A percentile compares a stretch with the other conserved stretches of the same genome.
Conservation (phyloP, 2,888 invertebrate genomes). For the Sceliomorpha sp. region DNA sequence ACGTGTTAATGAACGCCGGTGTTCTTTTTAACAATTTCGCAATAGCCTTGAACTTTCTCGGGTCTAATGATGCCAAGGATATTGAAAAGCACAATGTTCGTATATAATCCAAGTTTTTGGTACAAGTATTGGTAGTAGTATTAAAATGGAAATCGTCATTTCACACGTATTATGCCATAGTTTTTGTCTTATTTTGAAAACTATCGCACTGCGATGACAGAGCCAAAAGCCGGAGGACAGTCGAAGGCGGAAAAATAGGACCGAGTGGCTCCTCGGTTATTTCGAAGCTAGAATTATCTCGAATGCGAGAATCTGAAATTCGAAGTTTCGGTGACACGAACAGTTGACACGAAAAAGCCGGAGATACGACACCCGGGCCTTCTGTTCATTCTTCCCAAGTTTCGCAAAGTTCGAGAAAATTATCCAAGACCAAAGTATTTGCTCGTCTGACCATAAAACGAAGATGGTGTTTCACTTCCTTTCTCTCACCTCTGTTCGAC, state of each 20-base stretch:
- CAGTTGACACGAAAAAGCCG: slow-evolving; percentile 51
- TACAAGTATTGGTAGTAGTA: too few relatives aligned
- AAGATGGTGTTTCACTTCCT: slow-evolving; percentile 49
- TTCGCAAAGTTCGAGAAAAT: slow-evolving; percentile 65
- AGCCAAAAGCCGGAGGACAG: slow-evolving; percentile 9
- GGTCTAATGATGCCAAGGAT: too few relatives aligned
- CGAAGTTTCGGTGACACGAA: slow-evolving; percentile 53
- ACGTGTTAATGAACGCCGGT: too few relatives aligned
- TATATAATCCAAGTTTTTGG: too few relatives aligned
- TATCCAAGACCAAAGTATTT: slow-evolving; percentile 60
- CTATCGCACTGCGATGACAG: slow-evolving; percentile 2
- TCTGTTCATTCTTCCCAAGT: slow-evolving; percentile 59
- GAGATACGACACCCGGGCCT: slow-evolving; percentile 46
- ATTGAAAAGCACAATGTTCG: too few relatives aligned
- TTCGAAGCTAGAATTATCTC: slow-evolving; percentile 47
- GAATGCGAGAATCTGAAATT: slow-evolving; percentile 56
- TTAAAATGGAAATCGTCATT: too few relatives aligned
- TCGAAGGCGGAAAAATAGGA: slow-evolving; percentile 42
- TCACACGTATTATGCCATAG: too few relatives aligned
- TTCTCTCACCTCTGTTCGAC: slow-evolving; percentile 29
- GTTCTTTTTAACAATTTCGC: too few relatives aligned
- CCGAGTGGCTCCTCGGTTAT: slow-evolving; percentile 53
- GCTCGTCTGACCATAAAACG: slow-evolving; percentile 61
- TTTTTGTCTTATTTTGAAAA: slow-evolving; percentile 2
- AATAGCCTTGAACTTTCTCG: too few relatives aligned